phyloP scores from a whole-genome alignment of 2,113 vertebrate species.

The Noctilio leporinus region DNA sequence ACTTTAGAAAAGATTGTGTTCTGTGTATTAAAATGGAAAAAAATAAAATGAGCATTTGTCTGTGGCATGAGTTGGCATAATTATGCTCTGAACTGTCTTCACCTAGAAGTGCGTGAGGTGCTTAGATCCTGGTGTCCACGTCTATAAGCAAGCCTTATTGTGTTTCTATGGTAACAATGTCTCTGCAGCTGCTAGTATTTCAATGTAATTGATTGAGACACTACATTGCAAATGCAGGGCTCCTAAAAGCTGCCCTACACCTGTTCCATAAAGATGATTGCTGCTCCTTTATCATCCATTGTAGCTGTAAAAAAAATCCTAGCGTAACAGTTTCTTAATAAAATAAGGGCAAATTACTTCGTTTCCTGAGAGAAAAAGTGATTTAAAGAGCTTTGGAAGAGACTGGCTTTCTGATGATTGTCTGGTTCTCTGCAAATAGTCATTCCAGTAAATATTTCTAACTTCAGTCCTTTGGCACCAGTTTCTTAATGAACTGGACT shows the following conservation, averaged over 20 bases:
- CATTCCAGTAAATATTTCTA: conserved; percentile 15
- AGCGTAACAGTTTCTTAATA: conserved; percentile 19
- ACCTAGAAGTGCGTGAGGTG: not conserved
- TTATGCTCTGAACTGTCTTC: conserved; percentile 39
- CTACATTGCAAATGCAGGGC: conserved; percentile 13
- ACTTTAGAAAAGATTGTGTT: not conserved
- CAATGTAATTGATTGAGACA: conserved; percentile 60
- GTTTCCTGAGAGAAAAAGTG: not conserved
- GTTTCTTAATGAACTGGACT: not conserved
- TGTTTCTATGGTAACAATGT: conserved; percentile 58
- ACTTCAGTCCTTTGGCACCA: not conserved
- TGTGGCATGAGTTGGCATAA: conserved; percentile 27
- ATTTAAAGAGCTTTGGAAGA: not conserved
- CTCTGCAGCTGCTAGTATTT: conserved; percentile 65
- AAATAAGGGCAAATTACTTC: not conserved
- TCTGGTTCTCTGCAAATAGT: conserved; percentile 13
- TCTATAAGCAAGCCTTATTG: conserved; percentile 47
- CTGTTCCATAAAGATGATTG: conserved; percentile 45
- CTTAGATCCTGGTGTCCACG: conserved; percentile 51
- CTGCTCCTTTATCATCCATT: conserved; percentile 46
- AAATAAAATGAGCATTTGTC: conserved; percentile 35
- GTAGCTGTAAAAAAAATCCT: not conserved
- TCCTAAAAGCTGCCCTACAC: conserved; percentile 21
- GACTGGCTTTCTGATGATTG: not conserved
- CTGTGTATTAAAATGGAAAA: not conserved